Evolutionary conservation across 2,113 vertebrate species (phyloP), one percentile per base, ranked within the genome.

Genomic region (Paratilapia polleni): DNA sequence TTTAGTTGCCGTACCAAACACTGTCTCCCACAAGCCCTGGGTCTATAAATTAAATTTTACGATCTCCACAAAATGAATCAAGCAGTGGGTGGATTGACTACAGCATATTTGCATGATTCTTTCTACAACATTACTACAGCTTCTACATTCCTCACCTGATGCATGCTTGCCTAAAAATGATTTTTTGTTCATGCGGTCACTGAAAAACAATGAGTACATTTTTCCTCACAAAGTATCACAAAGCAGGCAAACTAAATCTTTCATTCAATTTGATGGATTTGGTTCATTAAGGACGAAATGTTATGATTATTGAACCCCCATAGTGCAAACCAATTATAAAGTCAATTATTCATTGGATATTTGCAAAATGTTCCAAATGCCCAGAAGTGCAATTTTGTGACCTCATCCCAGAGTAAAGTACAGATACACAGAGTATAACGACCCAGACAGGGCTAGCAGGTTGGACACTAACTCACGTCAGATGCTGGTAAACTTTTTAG

Each of bases 301-400:
- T 31, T 26, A 73, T 34, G 17, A 34, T 54, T 54, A 73, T 54
- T 52, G 52, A 73, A 54, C 47, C 47, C 13, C 26, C 0, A 1
- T 52, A 52, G 26, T 31, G 47, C 17, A 54, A 73, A 34, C 19
- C 26, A n/a, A 73, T 73, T 54, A 54, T 54, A 73, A 73, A 73
- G 26, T 73, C 26, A 54, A 34, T 73, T 73, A n/a, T 73, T 73
- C 4, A 14, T 6, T 54, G 47, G 6, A 34, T 73, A 73, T 54
- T 68, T 68, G 68, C 17, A 73, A 73, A 73, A 73, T 14, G 26
- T 73, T n/a, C 26, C 19, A n/a, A 73, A 73, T 52, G 26, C 43
- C 66, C 66, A 73, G 24, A 73, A 73, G 28, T 73, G 66, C 43
- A 52, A 73, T 73, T 73, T 52, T 52, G 47, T 73, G 66, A 73